These are phyloP conservation scores for Akabosia matsudoensis DNA, from an alignment of 1,140 invertebrate species.

Conservation along the genomic window DNA sequence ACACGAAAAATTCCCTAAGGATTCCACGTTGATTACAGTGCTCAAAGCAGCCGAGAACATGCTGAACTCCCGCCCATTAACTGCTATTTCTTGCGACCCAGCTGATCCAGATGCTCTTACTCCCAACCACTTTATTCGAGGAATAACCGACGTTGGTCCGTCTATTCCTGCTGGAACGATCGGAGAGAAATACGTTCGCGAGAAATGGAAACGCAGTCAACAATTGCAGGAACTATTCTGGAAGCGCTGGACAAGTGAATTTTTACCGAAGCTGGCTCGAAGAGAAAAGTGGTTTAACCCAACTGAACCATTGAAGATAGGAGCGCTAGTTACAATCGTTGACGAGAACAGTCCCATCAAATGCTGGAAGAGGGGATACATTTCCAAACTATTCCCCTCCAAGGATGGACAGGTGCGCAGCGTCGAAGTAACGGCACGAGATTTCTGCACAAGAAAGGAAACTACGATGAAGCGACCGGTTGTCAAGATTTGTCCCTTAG, in stretches of 20 bases:
- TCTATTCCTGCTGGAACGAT: not conserved
- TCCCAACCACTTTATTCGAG: not conserved
- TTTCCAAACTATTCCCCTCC: not conserved
- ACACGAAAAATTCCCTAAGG: not conserved
- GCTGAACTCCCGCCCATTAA: no score
- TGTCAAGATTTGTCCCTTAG: not conserved
- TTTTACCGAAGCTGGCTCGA: slow-evolving; percentile 7
- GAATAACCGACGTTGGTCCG: not conserved
- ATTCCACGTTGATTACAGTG: not conserved
- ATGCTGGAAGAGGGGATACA: slow-evolving; percentile 12
- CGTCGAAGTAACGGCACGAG: not conserved
- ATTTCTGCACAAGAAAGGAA: not conserved
- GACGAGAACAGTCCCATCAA: slow-evolving; percentile 7
- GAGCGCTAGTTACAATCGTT: slow-evolving; percentile 28
- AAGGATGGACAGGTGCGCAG: not conserved
- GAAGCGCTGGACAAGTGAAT: slow-evolving; percentile 27
- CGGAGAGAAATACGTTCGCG: no score
- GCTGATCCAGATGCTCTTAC: not conserved
- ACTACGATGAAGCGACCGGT: not conserved
- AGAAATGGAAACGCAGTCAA: slow-evolving; percentile 27
- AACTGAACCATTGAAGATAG: not conserved
- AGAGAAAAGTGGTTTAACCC: slow-evolving; percentile 23
- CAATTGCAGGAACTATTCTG: slow-evolving; percentile 30
- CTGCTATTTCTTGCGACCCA: no score
- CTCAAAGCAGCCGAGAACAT: no score